phyloP scores from a whole-genome alignment of 2,113 vertebrate genomes.

The Gopherus evgoodei region DNA sequence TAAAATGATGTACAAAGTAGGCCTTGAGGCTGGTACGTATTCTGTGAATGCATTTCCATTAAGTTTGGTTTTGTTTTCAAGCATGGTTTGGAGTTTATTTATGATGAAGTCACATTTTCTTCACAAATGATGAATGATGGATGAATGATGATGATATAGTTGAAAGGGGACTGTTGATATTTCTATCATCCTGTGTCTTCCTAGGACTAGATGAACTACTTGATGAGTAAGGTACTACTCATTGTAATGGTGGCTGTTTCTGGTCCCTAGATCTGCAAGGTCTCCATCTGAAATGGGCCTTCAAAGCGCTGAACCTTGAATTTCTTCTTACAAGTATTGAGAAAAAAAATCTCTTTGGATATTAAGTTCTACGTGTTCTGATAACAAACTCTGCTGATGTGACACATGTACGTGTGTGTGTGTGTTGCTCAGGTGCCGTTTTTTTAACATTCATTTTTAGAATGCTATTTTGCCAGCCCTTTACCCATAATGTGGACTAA shows the following conservation, averaged over 20 bases:
- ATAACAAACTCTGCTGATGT: neutral
- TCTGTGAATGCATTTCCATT: slow-evolving; percentile 40
- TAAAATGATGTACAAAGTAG: neutral
- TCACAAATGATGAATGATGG: neutral
- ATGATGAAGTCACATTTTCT: neutral
- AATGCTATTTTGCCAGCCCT: neutral
- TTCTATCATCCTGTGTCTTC: neutral
- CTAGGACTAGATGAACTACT: neutral
- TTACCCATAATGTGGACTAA: neutral
- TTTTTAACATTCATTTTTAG: neutral
- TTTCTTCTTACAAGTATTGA: neutral
- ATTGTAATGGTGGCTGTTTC: neutral
- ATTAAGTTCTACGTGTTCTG: neutral
- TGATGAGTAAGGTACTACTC: neutral
- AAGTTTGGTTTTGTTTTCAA: neutral
- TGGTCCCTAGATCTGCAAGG: neutral
- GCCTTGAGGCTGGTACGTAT: neutral
- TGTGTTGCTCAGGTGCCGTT: neutral
- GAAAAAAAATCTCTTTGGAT: neutral
- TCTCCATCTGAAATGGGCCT: neutral
- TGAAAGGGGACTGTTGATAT: fast-evolving
- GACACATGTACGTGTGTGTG: no score
- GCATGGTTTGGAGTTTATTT: neutral
- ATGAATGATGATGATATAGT: neutral
- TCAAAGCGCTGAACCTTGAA: neutral